Evolutionary conservation across 2,888 invertebrate species (phyloP).

Genomic region (Philhelius pedissequus): DNA sequence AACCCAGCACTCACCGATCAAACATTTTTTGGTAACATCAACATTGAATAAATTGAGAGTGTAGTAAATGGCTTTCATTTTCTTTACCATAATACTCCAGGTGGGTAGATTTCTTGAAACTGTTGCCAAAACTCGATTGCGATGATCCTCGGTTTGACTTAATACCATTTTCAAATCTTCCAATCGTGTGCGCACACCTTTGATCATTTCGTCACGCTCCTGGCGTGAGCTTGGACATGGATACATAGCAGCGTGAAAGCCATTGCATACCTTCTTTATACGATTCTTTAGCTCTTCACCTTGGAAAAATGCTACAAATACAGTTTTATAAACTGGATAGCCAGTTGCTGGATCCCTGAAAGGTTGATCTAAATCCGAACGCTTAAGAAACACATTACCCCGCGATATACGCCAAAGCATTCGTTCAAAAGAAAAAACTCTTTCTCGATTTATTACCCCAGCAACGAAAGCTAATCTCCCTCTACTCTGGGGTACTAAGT

Average conservation of each 20-base stretch:
- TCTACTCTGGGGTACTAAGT: constrained; percentile 71
- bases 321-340: constrained; percentile 86
- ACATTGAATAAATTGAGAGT: constrained; percentile 95
- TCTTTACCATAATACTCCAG: constrained; percentile 90
- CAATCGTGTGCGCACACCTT: constrained; percentile 88
- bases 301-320: constrained; percentile 90
- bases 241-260: constrained; percentile 91
- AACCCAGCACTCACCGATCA: constrained; percentile 95
- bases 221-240: constrained; percentile 90
- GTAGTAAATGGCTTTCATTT: constrained; percentile 96
- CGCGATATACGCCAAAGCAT: constrained; percentile 94
- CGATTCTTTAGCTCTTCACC: constrained; percentile 91
- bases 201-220: constrained; percentile 90
- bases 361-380: constrained; percentile 87
- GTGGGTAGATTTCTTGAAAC: constrained; percentile 90
- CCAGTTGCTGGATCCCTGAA: constrained; percentile 87
- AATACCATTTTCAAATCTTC: constrained; percentile 89
- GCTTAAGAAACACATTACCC: constrained; percentile 90
- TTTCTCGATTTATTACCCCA: constrained; percentile 90
- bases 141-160: constrained; percentile 91
- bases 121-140: constrained; percentile 87
- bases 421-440: constrained; percentile 90
- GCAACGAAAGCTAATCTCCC: constrained; percentile 86
- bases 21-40: constrained; percentile 93
- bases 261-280: constrained; percentile 93